Percentiles rank a stretch among this genome's conserved stretches.
These are phyloP conservation scores for Erebia epiphron DNA, from an alignment of 2,888 invertebrate species.

Conservation along the genomic window DNA sequence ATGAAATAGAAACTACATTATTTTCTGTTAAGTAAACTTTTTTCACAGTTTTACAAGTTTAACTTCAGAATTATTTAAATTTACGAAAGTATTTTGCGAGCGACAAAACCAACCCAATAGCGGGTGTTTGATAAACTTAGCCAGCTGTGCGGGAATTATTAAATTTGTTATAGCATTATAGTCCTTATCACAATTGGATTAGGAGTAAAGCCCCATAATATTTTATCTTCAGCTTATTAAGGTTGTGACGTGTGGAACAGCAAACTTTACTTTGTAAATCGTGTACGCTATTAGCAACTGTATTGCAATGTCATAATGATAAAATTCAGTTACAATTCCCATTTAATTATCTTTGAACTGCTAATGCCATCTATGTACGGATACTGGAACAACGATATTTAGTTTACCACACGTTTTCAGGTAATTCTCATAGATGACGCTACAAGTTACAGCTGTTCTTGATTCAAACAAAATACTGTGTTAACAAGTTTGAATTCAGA, in stretches of 20 bases:
- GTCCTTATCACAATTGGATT: neutral
- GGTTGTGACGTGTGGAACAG: conserved; percentile 1
- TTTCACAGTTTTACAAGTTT: too few relatives aligned
- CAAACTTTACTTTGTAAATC: neutral
- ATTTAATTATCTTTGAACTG: neutral
- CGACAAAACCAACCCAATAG: neutral
- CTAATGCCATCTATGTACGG: conserved; percentile 26
- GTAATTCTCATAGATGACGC: neutral
- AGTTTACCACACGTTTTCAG: neutral
- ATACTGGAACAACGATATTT: neutral
- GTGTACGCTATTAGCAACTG: neutral
- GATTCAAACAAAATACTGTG: too few relatives aligned
- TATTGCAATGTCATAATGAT: conserved; percentile 9
- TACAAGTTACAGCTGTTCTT: neutral
- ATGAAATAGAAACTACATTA: neutral
- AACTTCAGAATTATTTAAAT: neutral
- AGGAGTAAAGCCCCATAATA: neutral
- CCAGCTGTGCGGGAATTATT: conserved; percentile 5
- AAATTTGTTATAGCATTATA: neutral
- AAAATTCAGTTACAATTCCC: neutral
- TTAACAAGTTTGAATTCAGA: too few relatives aligned
- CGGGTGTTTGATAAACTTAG: conserved; percentile 6
- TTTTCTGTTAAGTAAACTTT: too few relatives aligned
- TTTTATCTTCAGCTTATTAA: conserved; percentile 1
- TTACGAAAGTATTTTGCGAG: neutral